Percentiles rank a stretch among this genome's conserved stretches.
phyloP scores from a whole-genome alignment of 2,797 vertebrate species.

The Microcaecilia unicolor region DNA sequence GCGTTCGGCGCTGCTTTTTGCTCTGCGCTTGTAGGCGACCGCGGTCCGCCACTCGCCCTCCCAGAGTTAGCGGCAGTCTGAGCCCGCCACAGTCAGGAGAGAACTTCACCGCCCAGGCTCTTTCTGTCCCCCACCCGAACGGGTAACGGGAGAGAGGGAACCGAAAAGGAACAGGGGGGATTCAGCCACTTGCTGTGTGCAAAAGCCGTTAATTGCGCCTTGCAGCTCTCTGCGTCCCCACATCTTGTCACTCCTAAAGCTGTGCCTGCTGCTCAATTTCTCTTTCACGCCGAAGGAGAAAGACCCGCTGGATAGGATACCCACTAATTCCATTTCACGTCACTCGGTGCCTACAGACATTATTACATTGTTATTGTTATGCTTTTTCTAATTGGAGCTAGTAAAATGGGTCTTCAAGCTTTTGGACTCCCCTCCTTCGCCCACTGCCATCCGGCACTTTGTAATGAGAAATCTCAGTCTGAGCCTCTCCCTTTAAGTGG shows the following conservation, averaged over 20 bases:
- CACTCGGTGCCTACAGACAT: constrained; percentile 10
- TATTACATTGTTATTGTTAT: no score
- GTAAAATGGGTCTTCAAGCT: no score
- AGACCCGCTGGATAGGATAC: constrained; percentile 34
- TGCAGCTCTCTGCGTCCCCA: no score
- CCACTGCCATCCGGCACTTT: no score
- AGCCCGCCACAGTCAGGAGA: background rate
- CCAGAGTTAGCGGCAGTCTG: background rate
- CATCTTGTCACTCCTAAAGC: no score
- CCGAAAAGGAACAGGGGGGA: background rate
- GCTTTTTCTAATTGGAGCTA: no score
- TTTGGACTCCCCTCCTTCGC: no score
- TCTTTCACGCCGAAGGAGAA: no score
- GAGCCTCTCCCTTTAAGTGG: constrained; percentile 51
- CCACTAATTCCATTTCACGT: constrained; percentile 43
- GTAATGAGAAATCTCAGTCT: no score
- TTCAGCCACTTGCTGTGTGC: background rate
- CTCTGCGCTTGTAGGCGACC: background rate
- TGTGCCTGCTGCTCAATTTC: no score
- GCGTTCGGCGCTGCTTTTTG: background rate
- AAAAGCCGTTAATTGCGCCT: constrained; percentile 36
- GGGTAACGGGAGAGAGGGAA: background rate
- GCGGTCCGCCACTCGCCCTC: background rate
- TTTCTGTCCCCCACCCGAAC: constrained; percentile 5
- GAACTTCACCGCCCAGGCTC: constrained; percentile 4